Base-by-base conservation (phyloP, 37 sponge, comb jelly and placozoan genomes). In the Ianthella basta region DNA sequence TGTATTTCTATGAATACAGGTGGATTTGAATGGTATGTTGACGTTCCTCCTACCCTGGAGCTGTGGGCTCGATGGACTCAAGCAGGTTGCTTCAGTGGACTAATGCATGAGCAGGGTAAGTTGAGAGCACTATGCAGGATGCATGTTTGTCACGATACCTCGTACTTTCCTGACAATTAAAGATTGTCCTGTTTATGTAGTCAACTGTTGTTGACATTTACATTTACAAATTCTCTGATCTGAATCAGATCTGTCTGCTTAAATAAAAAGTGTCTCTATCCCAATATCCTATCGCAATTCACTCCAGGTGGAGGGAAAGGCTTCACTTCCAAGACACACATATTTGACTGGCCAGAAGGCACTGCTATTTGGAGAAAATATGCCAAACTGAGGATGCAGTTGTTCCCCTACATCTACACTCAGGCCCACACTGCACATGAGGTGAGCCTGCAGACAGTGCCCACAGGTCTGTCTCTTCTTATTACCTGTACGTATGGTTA, bases 21-120 rank as follows among this genome's bases (percentile, higher is more conserved):
- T 59, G 89, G 89, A 14, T 89, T 89, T 84, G 89, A 89, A 68
- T 89, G 89, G 89, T 89, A 89, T 55, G 89, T 89, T 44, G 89
- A 89, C 55, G 80, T 38, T 1, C 81, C 84, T 25, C 82, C 82
- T 36, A 85, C 84, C 66, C 59, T 84, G 80, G 89, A 89, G 60
- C 60, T 89, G 85, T 89, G 89, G 89, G 35, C 68, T 13, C 59
- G 89, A 40, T 89, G 89, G 89, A 89, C 89, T 24, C 85, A 82
- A 56, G 89, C 85, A 44, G 89, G 89, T 6, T 79, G 85, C 33
- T 82, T 89, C 55, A 89, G 89, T 84, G 89, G 89, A 5, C 70
- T 89, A 29, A 89, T 89, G 89, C 89, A 89, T 50, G 89, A 89
- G 59, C 89, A 89, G 56, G 89, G 74, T 75, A 32, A 55, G 29